phyloP scores from a whole-genome alignment of 2,888 invertebrate genomes.

The Tenthredo distinguenda region DNA sequence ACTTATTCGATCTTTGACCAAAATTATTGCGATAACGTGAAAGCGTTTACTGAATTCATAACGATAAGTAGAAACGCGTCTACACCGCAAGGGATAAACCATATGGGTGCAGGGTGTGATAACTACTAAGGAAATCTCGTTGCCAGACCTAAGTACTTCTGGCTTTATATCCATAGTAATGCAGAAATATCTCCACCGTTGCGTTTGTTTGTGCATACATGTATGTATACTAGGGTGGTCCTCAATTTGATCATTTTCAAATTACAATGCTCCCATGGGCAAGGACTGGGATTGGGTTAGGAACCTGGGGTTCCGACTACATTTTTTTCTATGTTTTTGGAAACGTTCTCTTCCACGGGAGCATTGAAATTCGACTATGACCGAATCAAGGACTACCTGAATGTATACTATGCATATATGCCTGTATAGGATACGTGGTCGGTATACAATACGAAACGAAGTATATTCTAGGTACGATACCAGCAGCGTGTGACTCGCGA shows the following conservation, averaged over 20 bases:
- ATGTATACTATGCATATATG: no score
- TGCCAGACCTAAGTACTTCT: slow-evolving; percentile 1
- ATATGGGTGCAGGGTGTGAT: not conserved
- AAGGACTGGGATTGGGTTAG: no score
- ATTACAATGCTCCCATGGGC: no score
- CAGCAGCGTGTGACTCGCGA: slow-evolving; percentile 18
- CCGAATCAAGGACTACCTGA: no score
- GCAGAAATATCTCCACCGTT: slow-evolving; percentile 16
- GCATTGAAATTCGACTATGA: no score
- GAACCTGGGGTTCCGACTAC: no score
- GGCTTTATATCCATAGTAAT: slow-evolving; percentile 21
- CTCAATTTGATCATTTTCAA: no score
- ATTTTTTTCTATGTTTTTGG: no score
- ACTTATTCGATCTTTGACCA: not conserved
- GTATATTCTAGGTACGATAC: not conserved
- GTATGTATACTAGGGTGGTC: no score
- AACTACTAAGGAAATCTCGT: not conserved
- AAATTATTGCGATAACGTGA: not conserved
- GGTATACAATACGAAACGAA: not conserved
- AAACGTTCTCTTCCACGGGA: no score
- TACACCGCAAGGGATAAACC: slow-evolving; percentile 73
- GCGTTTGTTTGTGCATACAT: not conserved
- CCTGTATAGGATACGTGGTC: not conserved
- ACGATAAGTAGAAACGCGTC: slow-evolving; percentile 75
- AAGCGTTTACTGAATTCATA: slow-evolving; percentile 68